Percentiles rank a stretch among this genome's conserved stretches.
Conservation (phyloP, 1,140 invertebrate species). For the Zaprionus ornatus region DNA sequence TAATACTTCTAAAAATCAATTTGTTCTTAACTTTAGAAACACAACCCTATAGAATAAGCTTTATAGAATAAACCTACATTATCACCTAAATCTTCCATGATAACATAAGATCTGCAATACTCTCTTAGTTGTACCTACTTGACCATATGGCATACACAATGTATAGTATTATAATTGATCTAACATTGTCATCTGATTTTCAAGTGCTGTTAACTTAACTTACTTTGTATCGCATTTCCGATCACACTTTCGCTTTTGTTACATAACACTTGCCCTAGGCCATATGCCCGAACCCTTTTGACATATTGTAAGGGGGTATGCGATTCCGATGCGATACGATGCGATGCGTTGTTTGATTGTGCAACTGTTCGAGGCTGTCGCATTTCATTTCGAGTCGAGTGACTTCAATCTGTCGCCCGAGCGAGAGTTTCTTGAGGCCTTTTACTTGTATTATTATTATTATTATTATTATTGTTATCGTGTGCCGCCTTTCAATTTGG, state of each 20-base stretch:
- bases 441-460: constrained; percentile 46
- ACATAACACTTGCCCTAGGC: neutral
- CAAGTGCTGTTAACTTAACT: neutral
- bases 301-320: constrained; percentile 10
- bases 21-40: neutral
- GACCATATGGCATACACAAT: neutral
- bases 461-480: constrained; percentile 55
- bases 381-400: constrained; percentile 83
- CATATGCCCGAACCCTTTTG: neutral
- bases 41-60: neutral
- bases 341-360: constrained; percentile 72
- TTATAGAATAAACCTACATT: too few species aligned
- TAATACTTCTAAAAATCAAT: too few species aligned
- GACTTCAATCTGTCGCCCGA: constrained; percentile 83
- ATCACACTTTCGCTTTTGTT: neutral
- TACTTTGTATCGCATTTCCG: neutral
- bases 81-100: too few species aligned
- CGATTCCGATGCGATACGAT: constrained; percentile 32
- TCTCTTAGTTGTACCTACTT: neutral
- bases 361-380: constrained; percentile 75
- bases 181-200: neutral
- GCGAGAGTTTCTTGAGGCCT: constrained; percentile 67
- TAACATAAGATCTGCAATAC: neutral
- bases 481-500: constrained; percentile 46
- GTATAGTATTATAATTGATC: neutral